Percentiles rank a stretch among this genome's conserved stretches.
Evolutionary conservation across 2,113 vertebrate species (phyloP).

Genomic region (Python bivittatus): DNA sequence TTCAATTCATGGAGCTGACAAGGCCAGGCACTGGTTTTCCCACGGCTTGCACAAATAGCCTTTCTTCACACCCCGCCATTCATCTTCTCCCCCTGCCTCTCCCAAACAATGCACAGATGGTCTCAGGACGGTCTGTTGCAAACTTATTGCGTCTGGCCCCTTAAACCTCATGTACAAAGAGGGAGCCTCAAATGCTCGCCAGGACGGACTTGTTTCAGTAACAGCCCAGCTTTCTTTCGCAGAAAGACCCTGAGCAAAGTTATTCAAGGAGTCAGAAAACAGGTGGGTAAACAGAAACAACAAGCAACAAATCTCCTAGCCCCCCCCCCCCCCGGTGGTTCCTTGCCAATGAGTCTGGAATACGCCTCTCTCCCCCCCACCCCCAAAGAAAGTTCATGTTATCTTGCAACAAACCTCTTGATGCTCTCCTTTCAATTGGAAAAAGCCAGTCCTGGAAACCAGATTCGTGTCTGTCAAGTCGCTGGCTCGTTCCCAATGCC

Average conservation of each 20-base stretch:
- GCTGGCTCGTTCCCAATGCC: not conserved
- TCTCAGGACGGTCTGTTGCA: slow-evolving; percentile 70
- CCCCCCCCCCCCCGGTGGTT: not conserved
- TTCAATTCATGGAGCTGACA: slow-evolving; percentile 79
- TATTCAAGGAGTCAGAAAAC: slow-evolving; percentile 71
- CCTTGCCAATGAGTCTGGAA: slow-evolving; percentile 32
- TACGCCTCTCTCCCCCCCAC: not conserved
- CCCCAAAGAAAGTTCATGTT: not conserved
- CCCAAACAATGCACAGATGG: slow-evolving; percentile 74
- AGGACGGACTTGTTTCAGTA: slow-evolving; percentile 76
- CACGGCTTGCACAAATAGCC: slow-evolving; percentile 79
- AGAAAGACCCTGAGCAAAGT: slow-evolving; percentile 47
- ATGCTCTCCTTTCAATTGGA: not conserved
- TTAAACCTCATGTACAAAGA: slow-evolving; percentile 71
- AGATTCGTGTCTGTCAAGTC: not conserved
- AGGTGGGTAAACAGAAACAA: slow-evolving; percentile 73
- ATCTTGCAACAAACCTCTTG: not conserved
- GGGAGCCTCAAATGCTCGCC: slow-evolving; percentile 67
- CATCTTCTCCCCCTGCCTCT: not conserved
- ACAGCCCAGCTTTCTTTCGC: slow-evolving; percentile 60
- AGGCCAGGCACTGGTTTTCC: slow-evolving; percentile 79
- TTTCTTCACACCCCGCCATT: slow-evolving; percentile 69
- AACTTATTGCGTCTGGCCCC: slow-evolving; percentile 75
- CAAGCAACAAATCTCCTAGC: slow-evolving; percentile 46
- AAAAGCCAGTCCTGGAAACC: not conserved